Evolutionary conservation across 1,140 invertebrate genomes (phyloP).

Genomic region (Drosophila sproati): DNA sequence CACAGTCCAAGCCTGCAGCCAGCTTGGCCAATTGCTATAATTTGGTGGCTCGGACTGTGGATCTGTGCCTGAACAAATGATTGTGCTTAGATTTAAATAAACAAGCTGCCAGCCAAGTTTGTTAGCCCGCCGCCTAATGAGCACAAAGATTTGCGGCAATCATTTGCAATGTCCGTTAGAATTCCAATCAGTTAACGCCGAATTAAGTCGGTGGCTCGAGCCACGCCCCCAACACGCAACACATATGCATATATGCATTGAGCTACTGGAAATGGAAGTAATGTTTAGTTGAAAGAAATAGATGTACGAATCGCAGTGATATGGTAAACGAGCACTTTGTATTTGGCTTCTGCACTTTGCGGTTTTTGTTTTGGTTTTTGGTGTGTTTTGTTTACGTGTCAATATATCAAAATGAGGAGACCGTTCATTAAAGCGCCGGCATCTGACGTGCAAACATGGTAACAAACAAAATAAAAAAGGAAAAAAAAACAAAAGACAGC

Average conservation of each 20-base stretch:
- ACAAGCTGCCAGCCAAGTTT: slow-evolving; percentile 48
- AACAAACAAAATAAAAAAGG: slow-evolving; percentile 9
- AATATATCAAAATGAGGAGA: slow-evolving; percentile 79
- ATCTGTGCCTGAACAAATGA: slow-evolving; percentile 13
- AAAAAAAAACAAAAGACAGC: slow-evolving; percentile 26
- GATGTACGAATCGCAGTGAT: slow-evolving; percentile 15
- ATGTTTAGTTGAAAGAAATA: slow-evolving; percentile 52
- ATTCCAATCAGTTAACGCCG: slow-evolving; percentile 76
- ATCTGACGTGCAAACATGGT: slow-evolving; percentile 34
- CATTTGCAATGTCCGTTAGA: slow-evolving; percentile 60
- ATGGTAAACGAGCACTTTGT: slow-evolving; percentile 45
- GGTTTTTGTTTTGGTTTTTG: slow-evolving; percentile 30
- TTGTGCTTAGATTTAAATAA: slow-evolving; percentile 51
- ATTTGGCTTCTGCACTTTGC: slow-evolving; percentile 32
- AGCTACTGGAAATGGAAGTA: slow-evolving; percentile 46
- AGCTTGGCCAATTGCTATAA: slow-evolving; percentile 62
- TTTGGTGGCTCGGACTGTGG: slow-evolving; percentile 41
- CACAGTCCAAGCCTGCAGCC: slow-evolving; percentile 5
- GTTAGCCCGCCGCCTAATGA: slow-evolving; percentile 60
- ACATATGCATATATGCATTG: slow-evolving; percentile 2
- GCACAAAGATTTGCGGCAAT: slow-evolving; percentile 62
- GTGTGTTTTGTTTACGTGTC: slow-evolving; percentile 54
- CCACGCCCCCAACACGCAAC: slow-evolving; percentile 64
- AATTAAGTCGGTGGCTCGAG: slow-evolving; percentile 56
- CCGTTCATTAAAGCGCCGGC: slow-evolving; percentile 69